A percentile compares a stretch with the other conserved stretches of the same genome.
phyloP scores from a whole-genome alignment of 2,888 invertebrate species.

The Acutogordius australiensis region DNA sequence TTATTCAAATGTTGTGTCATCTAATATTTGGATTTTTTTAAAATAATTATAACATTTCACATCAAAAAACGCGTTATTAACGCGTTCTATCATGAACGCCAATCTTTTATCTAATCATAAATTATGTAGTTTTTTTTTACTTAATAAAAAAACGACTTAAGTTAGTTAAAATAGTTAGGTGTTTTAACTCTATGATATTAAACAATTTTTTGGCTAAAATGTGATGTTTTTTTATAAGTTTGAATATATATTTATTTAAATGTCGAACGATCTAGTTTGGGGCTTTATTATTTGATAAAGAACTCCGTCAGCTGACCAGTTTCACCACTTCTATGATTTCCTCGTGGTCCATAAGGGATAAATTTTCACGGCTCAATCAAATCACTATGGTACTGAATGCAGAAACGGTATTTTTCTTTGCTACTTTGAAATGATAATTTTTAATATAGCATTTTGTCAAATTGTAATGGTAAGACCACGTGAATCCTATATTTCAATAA shows the following conservation, averaged over 20 bases:
- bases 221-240: not conserved
- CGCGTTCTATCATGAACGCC: no score
- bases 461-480: no score
- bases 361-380: not conserved
- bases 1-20: no score
- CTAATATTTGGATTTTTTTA: no score
- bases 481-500: no score
- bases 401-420: no score
- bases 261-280: not conserved
- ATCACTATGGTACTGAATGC: not conserved
- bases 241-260: not conserved
- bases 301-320: not conserved
- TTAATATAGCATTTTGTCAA: not conserved
- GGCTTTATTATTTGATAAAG: not conserved
- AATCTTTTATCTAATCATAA: no score
- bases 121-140: no score
- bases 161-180: not conserved
- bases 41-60: no score
- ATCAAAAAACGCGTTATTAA: no score
- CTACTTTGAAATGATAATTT: not conserved
- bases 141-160: no score
- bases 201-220: not conserved
- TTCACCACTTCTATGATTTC: not conserved
- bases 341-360: not conserved
- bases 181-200: not conserved